A percentile compares a stretch with the other conserved stretches of the same genome.
Conservation (phyloP, 2,797 vertebrate species). For the Leucoraja ocellata region DNA sequence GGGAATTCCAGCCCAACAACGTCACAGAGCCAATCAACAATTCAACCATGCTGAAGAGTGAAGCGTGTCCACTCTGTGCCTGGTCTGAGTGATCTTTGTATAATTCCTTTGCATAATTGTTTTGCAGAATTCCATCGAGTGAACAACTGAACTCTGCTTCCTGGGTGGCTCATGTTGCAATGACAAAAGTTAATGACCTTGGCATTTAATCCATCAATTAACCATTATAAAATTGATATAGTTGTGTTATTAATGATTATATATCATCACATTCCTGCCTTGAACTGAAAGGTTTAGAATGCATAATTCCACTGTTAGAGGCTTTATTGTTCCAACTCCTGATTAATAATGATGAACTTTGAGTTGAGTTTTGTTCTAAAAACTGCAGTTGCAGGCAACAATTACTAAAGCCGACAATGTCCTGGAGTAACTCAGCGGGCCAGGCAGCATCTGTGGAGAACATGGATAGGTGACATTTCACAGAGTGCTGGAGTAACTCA, state of each 20-base stretch:
- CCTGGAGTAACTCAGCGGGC: no score
- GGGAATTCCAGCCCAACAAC: background rate
- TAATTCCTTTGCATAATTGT: background rate
- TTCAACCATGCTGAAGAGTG: background rate
- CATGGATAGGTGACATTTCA: no score
- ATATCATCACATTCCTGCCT: background rate
- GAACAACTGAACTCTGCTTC: background rate
- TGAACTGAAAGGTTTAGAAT: background rate
- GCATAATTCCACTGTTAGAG: background rate
- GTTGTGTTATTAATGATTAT: background rate
- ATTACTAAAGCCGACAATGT: no score
- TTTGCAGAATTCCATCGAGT: no score
- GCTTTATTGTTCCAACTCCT: no score
- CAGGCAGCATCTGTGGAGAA: no score
- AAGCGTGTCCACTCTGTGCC: background rate
- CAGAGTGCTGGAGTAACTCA: no score
- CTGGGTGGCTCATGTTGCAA: background rate
- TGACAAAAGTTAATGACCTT: background rate
- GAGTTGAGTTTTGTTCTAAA: background rate
- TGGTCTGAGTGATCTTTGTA: background rate
- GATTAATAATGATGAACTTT: slow-evolving; percentile 7
- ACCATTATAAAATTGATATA: background rate
- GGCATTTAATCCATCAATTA: background rate
- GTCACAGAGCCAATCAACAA: background rate
- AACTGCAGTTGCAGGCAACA: background rate